Evolutionary conservation across 2,797 vertebrate species (phyloP), one percentile per base, ranked within the genome.

Genomic region (Botia kubotai): DNA sequence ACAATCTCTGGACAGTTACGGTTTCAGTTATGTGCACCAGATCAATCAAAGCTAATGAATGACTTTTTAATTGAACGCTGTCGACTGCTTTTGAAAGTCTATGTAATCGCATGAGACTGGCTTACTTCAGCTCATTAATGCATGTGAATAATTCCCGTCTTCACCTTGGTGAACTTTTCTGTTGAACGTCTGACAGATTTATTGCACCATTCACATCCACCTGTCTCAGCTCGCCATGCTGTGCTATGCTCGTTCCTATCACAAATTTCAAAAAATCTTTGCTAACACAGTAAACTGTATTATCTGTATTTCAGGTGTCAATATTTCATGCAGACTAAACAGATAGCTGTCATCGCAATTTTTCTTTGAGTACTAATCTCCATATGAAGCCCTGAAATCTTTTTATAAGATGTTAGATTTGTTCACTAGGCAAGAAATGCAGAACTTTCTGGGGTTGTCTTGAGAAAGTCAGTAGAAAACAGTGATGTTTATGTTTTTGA

Each of bases 331-430:
- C 77, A 79, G 80, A 81, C 50, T 65, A 75, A 80, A 85, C 66
- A 65, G 50, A 86, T 88, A 84, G 70, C 70, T 75, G 39, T 82
- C 83, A 75, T 58, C 75, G 43, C 78, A 43, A 68, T 89, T 88
- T 79, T 75, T 83, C 72, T 86, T 65, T 79, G 43, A 86, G 75
- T 75, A 43, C 74, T 75, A 72, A 66, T 72, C 77, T 21, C 10
- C 19, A 57, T 19, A 8, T 10, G 43, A 46, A 46, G 43, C 43
- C 43, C 43, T 46, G 43, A 46, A 46, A 39, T 39, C 1, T 10
- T 46, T 46, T 46, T 46, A 46, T 46, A 10, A 46, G 5, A 43
- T 39, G 36, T 43, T 43, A 43, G 43, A 46, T 46, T 46, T 46
- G 43, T 11, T 10, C 43, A 11, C 43, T 46, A 46, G 43, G 43